A percentile compares a stretch with the other conserved stretches of the same genome.
Evolutionary conservation across 2,113 vertebrate genomes (phyloP).

Genomic region (Caracal caracal): DNA sequence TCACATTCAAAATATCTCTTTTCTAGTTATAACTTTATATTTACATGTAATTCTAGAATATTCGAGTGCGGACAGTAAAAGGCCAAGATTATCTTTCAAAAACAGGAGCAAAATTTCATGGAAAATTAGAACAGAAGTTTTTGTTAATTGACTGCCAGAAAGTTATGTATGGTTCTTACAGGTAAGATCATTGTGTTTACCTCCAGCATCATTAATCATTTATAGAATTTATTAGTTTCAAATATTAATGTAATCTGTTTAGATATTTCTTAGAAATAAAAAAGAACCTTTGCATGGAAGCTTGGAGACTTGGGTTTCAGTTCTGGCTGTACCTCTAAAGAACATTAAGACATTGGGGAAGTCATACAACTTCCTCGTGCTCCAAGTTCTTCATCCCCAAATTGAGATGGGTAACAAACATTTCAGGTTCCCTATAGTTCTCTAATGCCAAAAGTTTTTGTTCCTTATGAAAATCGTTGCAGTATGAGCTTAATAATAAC

Average conservation of each 20-base stretch:
- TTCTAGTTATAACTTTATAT: constrained; percentile 30
- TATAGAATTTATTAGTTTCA: not conserved
- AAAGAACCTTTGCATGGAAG: not conserved
- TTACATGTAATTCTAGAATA: constrained; percentile 89
- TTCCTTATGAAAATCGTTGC: not conserved
- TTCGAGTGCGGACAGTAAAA: constrained; percentile 95
- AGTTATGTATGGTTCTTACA: constrained; percentile 96
- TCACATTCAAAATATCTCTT: not conserved
- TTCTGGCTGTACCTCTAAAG: not conserved
- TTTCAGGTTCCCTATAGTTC: not conserved
- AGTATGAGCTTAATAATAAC: not conserved
- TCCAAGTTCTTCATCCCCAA: not conserved
- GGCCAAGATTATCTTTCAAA: constrained; percentile 95
- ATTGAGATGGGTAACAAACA: not conserved
- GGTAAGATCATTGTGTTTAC: constrained; percentile 85
- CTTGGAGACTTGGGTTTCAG: not conserved
- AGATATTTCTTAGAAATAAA: not conserved
- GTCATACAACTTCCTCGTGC: not conserved
- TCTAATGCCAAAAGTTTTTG: not conserved
- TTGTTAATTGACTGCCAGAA: constrained; percentile 95
- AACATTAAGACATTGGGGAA: not conserved
- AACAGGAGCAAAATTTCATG: constrained; percentile 95
- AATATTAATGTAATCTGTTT: not conserved
- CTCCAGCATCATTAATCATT: not conserved
- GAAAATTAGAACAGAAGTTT: constrained; percentile 96